Evolutionary conservation across 92 coral and sea anemone genomes (phyloP).

Genomic region (Isaurus tuberculatus): DNA sequence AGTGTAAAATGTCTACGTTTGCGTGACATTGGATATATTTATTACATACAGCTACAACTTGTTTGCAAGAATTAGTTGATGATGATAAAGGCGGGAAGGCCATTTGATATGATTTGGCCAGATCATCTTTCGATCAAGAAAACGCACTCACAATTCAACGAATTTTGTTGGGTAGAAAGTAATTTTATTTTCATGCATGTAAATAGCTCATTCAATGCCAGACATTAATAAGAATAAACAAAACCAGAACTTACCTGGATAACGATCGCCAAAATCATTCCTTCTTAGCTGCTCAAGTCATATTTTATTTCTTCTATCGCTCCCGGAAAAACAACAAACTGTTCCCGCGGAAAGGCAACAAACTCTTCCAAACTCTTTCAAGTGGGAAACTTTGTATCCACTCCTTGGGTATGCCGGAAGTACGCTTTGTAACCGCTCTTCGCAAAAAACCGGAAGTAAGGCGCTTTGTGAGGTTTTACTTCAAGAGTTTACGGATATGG

Average conservation of each 20-base stretch:
- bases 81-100: conserved; percentile 16
- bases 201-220: conserved; percentile 19
- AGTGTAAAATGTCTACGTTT: conserved; percentile 16
- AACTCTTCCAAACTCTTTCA: conserved; percentile 14
- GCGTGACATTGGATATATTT: conserved; percentile 10
- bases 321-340: conserved; percentile 15
- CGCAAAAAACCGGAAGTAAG: conserved; percentile 10
- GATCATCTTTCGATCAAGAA: conserved; percentile 20
- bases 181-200: conserved; percentile 21
- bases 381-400: conserved; percentile 15
- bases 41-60: conserved; percentile 16
- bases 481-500: conserved; percentile 26
- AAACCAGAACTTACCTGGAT: conserved; percentile 23
- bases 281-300: conserved; percentile 19
- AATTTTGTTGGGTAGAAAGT: conserved; percentile 20
- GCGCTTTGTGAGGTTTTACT: conserved; percentile 7
- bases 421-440: conserved; percentile 22
- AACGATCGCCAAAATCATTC: conserved; percentile 17
- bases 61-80: conserved; percentile 26
- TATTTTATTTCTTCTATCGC: conserved; percentile 23
- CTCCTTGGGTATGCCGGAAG: conserved; percentile 30
- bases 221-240: conserved; percentile 24
- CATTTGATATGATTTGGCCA: conserved; percentile 21
- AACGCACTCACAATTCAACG: conserved; percentile 22
- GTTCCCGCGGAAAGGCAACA: conserved; percentile 25